phyloP scores from a whole-genome alignment of 2,797 vertebrate genomes.

The Merluccius polli region DNA sequence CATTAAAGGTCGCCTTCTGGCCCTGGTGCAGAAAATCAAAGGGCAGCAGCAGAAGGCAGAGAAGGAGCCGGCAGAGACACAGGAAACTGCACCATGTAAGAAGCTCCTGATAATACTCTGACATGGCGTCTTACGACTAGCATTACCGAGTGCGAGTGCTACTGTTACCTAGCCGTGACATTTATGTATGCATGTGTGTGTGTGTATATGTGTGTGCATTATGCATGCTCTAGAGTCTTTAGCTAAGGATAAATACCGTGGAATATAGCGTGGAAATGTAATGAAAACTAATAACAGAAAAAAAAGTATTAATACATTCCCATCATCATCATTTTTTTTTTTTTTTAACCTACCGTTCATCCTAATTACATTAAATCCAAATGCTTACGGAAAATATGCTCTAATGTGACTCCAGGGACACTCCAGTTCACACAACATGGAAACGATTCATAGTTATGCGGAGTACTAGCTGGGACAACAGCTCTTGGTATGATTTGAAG shows the following conservation, averaged over 20 bases:
- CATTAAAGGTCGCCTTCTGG: constrained; percentile 84
- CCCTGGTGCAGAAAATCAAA: constrained; percentile 89
- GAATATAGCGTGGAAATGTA: neutral
- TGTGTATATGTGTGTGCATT: neutral
- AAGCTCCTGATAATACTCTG: constrained; percentile 9
- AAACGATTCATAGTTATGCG: neutral
- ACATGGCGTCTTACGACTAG: no score
- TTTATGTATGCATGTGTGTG: neutral
- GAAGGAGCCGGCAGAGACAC: constrained; percentile 75
- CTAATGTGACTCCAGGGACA: neutral
- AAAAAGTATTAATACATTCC: neutral
- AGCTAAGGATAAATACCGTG: neutral
- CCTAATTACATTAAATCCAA: no score
- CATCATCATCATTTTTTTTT: neutral
- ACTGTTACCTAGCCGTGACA: neutral
- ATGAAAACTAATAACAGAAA: neutral
- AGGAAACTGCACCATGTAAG: constrained; percentile 86
- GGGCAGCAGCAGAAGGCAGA: constrained; percentile 81
- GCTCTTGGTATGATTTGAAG: neutral
- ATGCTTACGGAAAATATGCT: neutral
- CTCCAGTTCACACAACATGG: neutral
- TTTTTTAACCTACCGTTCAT: neutral
- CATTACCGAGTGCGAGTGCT: neutral
- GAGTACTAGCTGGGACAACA: neutral
- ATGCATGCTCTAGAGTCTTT: neutral